These are phyloP conservation scores for Pangasius mekongensis DNA, from an alignment of 2,797 vertebrate genomes.

Conservation along the genomic window DNA sequence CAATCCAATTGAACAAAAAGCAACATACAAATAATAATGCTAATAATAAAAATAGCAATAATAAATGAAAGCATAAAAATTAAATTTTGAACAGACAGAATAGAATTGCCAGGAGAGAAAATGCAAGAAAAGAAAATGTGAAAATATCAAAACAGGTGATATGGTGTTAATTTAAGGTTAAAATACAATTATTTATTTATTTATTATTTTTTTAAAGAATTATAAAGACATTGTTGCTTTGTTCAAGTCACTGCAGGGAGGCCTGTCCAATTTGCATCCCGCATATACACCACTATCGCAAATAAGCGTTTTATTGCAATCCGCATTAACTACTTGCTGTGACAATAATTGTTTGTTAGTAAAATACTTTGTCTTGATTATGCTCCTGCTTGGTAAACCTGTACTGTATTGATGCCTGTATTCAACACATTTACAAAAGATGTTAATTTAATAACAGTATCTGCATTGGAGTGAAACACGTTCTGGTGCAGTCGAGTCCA, in stretches of 20 bases:
- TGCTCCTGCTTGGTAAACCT: neutral
- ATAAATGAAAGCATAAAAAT: neutral
- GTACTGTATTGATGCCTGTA: neutral
- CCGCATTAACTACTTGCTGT: constrained; percentile 7
- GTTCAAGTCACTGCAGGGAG: neutral
- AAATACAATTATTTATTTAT: neutral
- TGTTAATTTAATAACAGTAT: neutral
- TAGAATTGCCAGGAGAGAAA: neutral
- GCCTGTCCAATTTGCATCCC: neutral
- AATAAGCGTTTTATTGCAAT: neutral
- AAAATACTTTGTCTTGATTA: neutral
- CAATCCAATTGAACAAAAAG: neutral
- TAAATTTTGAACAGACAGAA: neutral
- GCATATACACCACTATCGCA: neutral
- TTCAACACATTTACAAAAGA: neutral
- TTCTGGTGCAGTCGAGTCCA: neutral
- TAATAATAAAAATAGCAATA: neutral
- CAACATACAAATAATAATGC: neutral
- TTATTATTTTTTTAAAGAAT: neutral
- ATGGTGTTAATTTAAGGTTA: neutral
- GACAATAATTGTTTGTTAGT: neutral
- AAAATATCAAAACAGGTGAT: neutral
- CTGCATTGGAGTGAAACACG: neutral
- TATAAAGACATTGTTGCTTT: neutral
- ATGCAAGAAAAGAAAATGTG: neutral